Evolutionary conservation across 2,888 invertebrate species (phyloP), one percentile per base, ranked within the genome.

Genomic region (Drosophila putrida): DNA sequence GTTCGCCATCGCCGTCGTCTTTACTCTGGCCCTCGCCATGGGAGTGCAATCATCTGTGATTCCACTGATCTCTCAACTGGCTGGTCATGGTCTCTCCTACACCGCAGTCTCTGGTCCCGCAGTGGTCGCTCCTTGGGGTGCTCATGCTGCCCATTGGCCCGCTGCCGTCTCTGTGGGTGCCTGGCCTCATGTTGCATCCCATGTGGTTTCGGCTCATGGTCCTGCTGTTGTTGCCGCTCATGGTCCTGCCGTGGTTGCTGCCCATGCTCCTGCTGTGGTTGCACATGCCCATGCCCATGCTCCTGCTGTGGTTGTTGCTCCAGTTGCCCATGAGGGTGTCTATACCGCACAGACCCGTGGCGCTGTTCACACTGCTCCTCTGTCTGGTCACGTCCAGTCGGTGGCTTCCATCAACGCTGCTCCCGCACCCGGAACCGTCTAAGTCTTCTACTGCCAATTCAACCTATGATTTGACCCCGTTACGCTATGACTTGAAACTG

Each of bases 11-110:
- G 88, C 82, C 60, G 75, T 82, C 75, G 76, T 91, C 80, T 81
- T 90, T 75, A 83, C 90, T 67, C 85, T 92, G 87, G 92, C 91
- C 63, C 85, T 92, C 36, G 89, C 90, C 81, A 78, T 90, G 82
- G 89, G 89, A 62, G 90, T 87, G 27, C 90, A 92, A 80, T 89
- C 91, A 6, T 91, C 91, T 4, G 65, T 91, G 62, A 79, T 91
- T 55, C 88, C 90, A 25, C 75, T 70, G 81, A 39, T 86, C 66
- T 83, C 89, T 6, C 89, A 90, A 71, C 53, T 89, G 61, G 84
- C 82, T 44, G 82, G 77, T 25, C 79, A 82, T 73, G 90, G 90
- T 55, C 80, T 90, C n/a, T 88, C 89, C 11, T 91, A 85, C 39
- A 91, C 91, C 15, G 90, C 90, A 35, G 89, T 82, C 25, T 82